Conservation (phyloP, 1,140 invertebrate species). For the Penaeus japonicus region DNA sequence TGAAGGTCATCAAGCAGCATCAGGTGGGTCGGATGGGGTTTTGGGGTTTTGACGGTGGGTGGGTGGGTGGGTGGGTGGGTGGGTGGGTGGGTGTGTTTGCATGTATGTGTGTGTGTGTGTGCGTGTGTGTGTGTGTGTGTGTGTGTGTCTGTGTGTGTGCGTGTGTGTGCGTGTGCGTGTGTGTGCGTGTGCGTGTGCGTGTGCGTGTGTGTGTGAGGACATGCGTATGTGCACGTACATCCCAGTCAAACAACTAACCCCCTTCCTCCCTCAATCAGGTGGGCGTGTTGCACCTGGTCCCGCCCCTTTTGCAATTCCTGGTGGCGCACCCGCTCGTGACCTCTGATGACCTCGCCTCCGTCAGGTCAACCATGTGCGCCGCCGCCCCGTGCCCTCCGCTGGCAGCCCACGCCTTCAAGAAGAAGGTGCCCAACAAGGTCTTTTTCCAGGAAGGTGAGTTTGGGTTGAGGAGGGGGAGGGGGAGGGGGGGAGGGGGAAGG, state of each 20-base stretch:
- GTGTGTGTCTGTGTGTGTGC: background rate
- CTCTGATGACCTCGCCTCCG: conserved; percentile 67
- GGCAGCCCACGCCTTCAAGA: conserved; percentile 65
- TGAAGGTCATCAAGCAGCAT: conserved; percentile 64
- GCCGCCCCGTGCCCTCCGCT: conserved; percentile 74
- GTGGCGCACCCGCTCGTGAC: conserved; percentile 71
- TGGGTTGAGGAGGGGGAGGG: too few species aligned
- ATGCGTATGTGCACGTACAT: too few species aligned
- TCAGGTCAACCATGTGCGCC: conserved; percentile 71
- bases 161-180: background rate
- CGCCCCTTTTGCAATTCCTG: conserved; percentile 73
- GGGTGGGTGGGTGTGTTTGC: background rate
- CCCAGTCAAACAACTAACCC: background rate
- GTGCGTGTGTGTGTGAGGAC: background rate
- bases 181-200: background rate
- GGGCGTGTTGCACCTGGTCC: conserved; percentile 64
- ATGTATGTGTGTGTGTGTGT: background rate
- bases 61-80: background rate
- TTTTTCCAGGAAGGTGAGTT: conserved; percentile 4
- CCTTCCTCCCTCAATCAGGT: conserved; percentile 58
- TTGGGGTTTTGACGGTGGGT: background rate
- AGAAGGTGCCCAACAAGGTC: background rate
- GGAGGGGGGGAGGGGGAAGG: too few species aligned
- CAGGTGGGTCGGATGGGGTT: conserved; percentile 61
- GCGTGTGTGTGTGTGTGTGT: background rate